Evolutionary conservation across 2,113 vertebrate genomes (phyloP).

Genomic region (Grammomys surdaster): DNA sequence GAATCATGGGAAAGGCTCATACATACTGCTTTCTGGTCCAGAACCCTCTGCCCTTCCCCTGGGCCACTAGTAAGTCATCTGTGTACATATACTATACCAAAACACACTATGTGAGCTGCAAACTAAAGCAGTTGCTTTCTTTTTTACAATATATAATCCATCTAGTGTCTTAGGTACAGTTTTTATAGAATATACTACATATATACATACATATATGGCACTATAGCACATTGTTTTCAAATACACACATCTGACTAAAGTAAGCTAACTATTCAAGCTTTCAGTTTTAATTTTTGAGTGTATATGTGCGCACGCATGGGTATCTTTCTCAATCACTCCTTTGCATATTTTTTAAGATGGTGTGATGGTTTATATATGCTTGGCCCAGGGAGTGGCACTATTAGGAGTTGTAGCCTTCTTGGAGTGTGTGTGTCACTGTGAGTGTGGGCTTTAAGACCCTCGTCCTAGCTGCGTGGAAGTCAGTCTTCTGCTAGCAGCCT

Average conservation of each 20-base stretch:
- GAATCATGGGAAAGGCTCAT: not conserved
- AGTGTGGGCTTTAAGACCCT: too few species aligned
- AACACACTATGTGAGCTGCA: not conserved
- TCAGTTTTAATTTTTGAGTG: not conserved
- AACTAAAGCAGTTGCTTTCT: not conserved
- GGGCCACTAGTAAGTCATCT: not conserved
- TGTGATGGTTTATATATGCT: too few species aligned
- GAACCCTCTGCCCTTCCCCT: not conserved
- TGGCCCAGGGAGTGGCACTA: too few species aligned
- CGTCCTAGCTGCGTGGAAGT: too few species aligned
- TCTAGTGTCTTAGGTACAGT: not conserved
- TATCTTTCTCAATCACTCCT: not conserved
- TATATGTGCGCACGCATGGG: too few species aligned
- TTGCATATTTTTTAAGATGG: not conserved
- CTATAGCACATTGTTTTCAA: not conserved
- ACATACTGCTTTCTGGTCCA: not conserved
- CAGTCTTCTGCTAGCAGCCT: too few species aligned
- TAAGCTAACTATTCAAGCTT: conserved; percentile 42
- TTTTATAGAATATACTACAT: conserved; percentile 11
- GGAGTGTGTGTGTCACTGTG: too few species aligned
- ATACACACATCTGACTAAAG: not conserved
- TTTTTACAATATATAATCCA: not conserved
- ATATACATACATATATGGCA: not conserved
- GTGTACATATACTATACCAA: not conserved
- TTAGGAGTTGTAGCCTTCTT: too few species aligned